Percentiles rank a stretch among this genome's conserved stretches.
Conservation (phyloP, 2,797 vertebrate genomes). For the Taenioides sp. region DNA sequence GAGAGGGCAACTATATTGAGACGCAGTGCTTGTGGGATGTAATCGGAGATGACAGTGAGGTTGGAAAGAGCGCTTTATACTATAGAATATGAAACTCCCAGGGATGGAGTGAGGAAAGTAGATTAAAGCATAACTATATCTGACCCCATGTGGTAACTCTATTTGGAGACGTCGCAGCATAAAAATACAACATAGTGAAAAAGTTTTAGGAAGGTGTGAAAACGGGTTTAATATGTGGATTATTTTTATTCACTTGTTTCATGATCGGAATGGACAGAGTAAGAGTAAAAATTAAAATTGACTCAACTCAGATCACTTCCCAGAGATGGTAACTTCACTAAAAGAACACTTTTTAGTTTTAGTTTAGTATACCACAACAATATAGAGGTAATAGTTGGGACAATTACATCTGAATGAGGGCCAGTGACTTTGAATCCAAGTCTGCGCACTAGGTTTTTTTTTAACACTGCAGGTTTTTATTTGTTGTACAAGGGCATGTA, state of each 20-base stretch:
- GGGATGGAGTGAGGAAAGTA: conserved; percentile 5
- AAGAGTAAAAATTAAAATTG: too few relatives aligned
- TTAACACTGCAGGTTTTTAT: background rate
- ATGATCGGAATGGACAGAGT: too few relatives aligned
- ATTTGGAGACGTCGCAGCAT: background rate
- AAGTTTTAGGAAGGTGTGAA: background rate
- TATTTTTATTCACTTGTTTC: background rate
- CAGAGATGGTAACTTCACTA: too few relatives aligned
- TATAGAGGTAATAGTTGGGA: too few relatives aligned
- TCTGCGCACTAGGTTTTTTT: background rate
- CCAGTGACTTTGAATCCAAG: background rate
- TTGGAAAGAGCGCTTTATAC: conserved; percentile 12
- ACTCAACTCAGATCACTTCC: too few relatives aligned
- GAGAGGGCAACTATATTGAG: background rate
- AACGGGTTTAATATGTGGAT: background rate
- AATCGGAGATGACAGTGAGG: background rate
- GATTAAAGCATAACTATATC: conserved; percentile 11
- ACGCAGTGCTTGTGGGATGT: conserved; percentile 8
- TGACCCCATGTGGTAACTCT: conserved; percentile 5
- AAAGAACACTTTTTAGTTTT: too few relatives aligned
- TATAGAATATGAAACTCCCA: background rate
- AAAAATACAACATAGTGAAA: background rate
- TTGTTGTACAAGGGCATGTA: background rate
- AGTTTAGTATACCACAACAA: too few relatives aligned
- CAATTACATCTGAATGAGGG: too few relatives aligned